phyloP scores from a whole-genome alignment of 1,140 invertebrate species.

The Diorhabda sublineata region DNA sequence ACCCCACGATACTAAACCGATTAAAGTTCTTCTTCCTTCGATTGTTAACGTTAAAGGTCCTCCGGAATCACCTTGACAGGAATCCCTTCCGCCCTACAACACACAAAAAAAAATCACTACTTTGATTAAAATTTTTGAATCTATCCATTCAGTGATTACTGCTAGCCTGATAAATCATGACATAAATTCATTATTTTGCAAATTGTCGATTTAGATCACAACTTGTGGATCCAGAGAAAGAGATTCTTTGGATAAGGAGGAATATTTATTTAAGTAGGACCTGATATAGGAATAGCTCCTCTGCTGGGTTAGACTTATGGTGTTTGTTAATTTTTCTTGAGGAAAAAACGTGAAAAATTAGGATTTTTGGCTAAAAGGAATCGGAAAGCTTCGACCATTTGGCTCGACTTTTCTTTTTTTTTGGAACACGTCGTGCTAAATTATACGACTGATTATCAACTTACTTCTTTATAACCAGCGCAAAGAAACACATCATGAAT shows the following conservation, averaged over 20 bases:
- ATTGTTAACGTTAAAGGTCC: constrained; percentile 77
- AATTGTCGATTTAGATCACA: too few relatives aligned
- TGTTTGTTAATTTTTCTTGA: too few relatives aligned
- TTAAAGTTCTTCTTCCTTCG: constrained; percentile 77
- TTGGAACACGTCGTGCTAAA: too few relatives aligned
- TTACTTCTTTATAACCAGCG: constrained; percentile 84
- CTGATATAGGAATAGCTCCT: too few relatives aligned
- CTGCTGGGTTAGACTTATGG: too few relatives aligned
- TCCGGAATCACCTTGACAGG: constrained; percentile 77
- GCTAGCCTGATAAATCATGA: too few relatives aligned
- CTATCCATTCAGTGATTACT: not conserved
- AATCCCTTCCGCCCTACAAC: constrained; percentile 60
- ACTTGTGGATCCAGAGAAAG: too few relatives aligned
- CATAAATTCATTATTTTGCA: too few relatives aligned
- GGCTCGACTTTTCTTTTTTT: not conserved
- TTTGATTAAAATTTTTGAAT: not conserved
- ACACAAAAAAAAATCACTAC: constrained; percentile 24
- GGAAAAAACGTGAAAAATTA: not conserved
- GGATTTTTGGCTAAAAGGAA: not conserved
- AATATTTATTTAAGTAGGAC: too few relatives aligned
- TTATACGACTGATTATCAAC: too few relatives aligned
- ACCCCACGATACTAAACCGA: constrained; percentile 87
- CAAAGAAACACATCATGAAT: constrained; percentile 93
- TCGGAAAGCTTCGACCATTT: not conserved
- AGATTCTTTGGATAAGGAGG: too few relatives aligned